Percentiles rank a stretch among this genome's conserved stretches.
phyloP scores from a whole-genome alignment of 2,113 vertebrate species.

The Rattus norvegicus region GRCr8 NC_086031.1:84182501-84183000 shows the following conservation, averaged over 20 bases:
- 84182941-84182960: neutral
- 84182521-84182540: neutral
- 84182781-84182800: neutral
- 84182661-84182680: neutral
- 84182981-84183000: neutral
- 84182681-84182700: too few species aligned
- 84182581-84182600: neutral
- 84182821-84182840: neutral
- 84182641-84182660: neutral
- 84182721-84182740: neutral
- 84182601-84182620: neutral
- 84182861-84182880: neutral
- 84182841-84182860: neutral
- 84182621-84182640: neutral
- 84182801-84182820: neutral
- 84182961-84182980: neutral
- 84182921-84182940: neutral
- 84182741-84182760: neutral
- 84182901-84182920: neutral
- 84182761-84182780: accelerated
- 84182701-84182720: neutral
- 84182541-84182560: neutral
- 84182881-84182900: neutral
- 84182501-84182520: neutral
- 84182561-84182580: neutral